Base-by-base conservation (phyloP, 2,113 vertebrate species). In the Varanus salvator region DNA sequence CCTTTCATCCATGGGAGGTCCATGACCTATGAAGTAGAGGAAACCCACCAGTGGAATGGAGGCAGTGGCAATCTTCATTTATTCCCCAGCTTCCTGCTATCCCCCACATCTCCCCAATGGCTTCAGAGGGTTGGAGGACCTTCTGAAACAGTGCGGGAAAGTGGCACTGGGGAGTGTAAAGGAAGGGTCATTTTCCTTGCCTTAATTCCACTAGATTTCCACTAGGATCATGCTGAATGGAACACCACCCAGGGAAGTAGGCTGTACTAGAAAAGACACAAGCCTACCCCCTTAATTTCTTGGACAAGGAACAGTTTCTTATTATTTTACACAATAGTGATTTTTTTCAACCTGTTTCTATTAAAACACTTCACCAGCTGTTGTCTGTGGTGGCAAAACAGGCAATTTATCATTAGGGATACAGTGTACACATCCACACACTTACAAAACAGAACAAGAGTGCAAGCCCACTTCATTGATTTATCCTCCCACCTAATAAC, bases 401-500 rank as follows among this genome's bases (percentile, higher is more conserved):
- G 57, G 84, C 50, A 77, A 71, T 89, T 82, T 76, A 77, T 80
- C 69, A 88, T 87, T 50, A 0, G 2, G 87, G 92, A 83, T 25
- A 92, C 84, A 93, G 84, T 38, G 85, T 31, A 27, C 6, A n/a
- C 72, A 91, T 44, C 82, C 31, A 76, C 8, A 21, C 34, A 12
- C 68, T 91, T 84, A 82, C 29, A 89, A 7, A 85, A 0, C 11
- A 91, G 50, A 88, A 91, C 57, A 69, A 80, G 81, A 85, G 60
- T 54, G 80, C 27, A 89, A 83, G 11, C 0, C 88, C 3, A 71
- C 80, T 86, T 91, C 23, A 78, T 76, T 86, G 92, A 88, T 44
- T 78, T 68, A 29, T 89, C 29, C 72, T 85, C 78, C 92, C n/a
- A 83, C 31, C 86, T 90, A 64, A 78, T 29, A 68, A 44, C 91